Conservation (phyloP, 2,888 invertebrate genomes). For the Cryptocephalus moraei region DNA sequence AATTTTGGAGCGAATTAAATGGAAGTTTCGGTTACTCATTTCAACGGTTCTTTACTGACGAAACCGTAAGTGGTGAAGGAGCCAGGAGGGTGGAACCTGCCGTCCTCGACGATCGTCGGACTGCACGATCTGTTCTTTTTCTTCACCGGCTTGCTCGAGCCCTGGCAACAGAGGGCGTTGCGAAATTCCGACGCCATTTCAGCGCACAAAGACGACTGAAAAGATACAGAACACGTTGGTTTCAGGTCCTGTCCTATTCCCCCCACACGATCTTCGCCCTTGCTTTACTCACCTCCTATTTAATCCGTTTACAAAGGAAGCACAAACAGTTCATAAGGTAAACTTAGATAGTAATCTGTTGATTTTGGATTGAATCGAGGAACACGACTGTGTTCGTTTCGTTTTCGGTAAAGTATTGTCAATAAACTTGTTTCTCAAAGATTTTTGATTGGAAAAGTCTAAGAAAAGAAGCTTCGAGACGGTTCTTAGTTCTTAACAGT, state of each 20-base stretch:
- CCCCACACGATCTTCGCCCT: no score
- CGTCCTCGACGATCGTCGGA: conserved; percentile 28
- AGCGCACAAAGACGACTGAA: conserved; percentile 59
- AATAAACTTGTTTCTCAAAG: no score
- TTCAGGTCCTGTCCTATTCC: no score
- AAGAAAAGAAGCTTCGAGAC: no score
- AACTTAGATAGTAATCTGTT: conserved; percentile 41
- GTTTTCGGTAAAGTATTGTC: no score
- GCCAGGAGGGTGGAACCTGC: conserved; percentile 39
- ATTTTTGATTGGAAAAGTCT: no score
- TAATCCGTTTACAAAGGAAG: conserved; percentile 36
- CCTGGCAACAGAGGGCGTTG: conserved; percentile 57
- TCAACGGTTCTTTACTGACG: conserved; percentile 40
- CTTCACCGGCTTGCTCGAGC: conserved; percentile 44
- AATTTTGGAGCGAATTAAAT: no score
- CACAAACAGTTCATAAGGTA: conserved; percentile 42
- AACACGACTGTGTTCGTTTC: no score
- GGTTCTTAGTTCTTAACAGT: no score
- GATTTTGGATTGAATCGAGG: not conserved
- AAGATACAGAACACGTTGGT: conserved; percentile 1
- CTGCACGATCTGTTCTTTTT: conserved; percentile 27
- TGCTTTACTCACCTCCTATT: conserved; percentile 40
- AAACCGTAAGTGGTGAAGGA: conserved; percentile 57
- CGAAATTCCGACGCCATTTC: conserved; percentile 65
- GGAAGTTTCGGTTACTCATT: conserved; percentile 17